These are phyloP conservation scores for Cuculus canorus DNA, from an alignment of 2,797 vertebrate species.

Conservation along the genomic window DNA sequence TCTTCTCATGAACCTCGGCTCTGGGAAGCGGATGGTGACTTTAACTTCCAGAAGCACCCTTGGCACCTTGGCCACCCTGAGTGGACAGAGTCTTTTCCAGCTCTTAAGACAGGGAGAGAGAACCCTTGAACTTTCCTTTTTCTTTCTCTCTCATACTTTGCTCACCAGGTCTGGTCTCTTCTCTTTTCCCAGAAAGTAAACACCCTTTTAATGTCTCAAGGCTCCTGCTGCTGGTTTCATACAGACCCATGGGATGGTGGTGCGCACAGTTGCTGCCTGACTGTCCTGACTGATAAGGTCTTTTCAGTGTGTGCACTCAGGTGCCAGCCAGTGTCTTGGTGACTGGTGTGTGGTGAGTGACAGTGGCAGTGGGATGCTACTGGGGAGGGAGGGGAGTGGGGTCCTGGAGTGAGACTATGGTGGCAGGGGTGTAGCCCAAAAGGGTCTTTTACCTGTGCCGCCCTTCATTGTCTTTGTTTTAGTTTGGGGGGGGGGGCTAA, in stretches of 20 bases:
- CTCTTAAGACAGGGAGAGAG: background rate
- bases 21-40: background rate
- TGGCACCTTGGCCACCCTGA: background rate
- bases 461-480: background rate
- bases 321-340: background rate
- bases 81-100: background rate
- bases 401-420: background rate
- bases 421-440: background rate
- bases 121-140: background rate
- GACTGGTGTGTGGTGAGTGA: background rate
- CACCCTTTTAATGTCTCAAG: rapidly evolving
- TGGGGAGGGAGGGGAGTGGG: no score
- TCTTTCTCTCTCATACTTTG: background rate
- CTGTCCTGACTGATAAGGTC: background rate
- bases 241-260: rapidly evolving
- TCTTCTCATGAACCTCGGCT: background rate
- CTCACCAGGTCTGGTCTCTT: background rate
- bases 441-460: background rate
- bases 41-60: background rate
- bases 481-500: background rate
- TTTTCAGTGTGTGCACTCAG: background rate
- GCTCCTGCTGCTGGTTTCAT: background rate
- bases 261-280: background rate
- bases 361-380: background rate
- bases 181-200: background rate